Base-by-base conservation (phyloP, 2,113 vertebrate genomes). In the Euleptes europaea region DNA sequence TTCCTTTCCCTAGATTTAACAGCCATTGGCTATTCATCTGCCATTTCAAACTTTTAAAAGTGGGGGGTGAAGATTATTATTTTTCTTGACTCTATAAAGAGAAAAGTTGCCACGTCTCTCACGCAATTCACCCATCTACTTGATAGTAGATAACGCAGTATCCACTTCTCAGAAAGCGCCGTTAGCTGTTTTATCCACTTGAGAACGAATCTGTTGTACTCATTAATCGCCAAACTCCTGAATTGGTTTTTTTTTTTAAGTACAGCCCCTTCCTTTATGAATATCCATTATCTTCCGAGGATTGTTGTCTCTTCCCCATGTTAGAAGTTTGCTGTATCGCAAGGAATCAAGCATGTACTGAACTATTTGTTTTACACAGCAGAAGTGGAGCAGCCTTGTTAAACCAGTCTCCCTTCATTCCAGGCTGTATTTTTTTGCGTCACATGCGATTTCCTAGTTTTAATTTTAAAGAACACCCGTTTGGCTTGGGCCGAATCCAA, bases 311-410 rank as follows among this genome's bases (percentile, higher is more conserved):
- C 44, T 73, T 63, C 66, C 6, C 1, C 0, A 19, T 35, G 74
- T 26, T 71, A 40, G 1, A 4, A 1, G 72, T 83, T 76, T 75
- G 63, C 63, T 40, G 71, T 72, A 35, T 77, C 57, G 38, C 57
- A 54, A 49, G 5, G 74, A 88, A 73, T 60, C 85, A 86, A 75
- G 90, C 90, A 12, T 84, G 51, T 57, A 2, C 51, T 85, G 82
- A 31, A 63, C 70, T 89, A 28, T 91, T 92, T 90, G 77, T 76
- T 89, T 92, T 89, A 91, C 80, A 92, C 89, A 92, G 35, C 75
- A 85, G 51, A 72, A 47, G 38, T 60, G 38, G 65, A 33, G 35
- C 8, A 82, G 76, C 77, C 84, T 15, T 15, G 35, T 72, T 44
- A 73, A 75, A 84, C 26, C 71, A 82, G 73, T 78, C 54, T 15